These are phyloP conservation scores for Plagodis pulveraria DNA, from an alignment of 2,888 invertebrate species.

Conservation along the genomic window DNA sequence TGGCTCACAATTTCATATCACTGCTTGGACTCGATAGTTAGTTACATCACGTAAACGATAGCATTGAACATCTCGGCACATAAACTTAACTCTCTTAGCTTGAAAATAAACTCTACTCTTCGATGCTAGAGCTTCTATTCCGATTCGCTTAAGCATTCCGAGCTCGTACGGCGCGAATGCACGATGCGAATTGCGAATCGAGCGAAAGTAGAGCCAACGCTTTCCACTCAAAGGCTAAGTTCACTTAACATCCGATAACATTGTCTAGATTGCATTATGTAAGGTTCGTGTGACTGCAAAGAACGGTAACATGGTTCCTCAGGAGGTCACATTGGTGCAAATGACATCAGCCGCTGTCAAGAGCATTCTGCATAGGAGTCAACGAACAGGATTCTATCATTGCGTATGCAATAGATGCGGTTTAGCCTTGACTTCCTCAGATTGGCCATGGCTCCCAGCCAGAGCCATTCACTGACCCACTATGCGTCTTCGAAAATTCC, in stretches of 20 bases:
- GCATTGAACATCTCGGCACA: conserved; percentile 51
- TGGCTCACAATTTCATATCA: conserved; percentile 64
- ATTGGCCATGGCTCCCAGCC: conserved; percentile 67
- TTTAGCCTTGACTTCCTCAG: conserved; percentile 75
- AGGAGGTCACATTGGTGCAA: conserved; percentile 79
- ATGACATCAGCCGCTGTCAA: conserved; percentile 80
- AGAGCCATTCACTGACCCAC: conserved; percentile 76
- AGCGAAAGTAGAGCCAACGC: conserved; percentile 72
- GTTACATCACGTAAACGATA: conserved; percentile 80
- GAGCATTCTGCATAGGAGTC: conserved; percentile 68
- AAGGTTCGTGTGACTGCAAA: conserved; percentile 72
- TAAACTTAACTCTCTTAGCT: conserved; percentile 38
- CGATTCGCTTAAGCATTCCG: conserved; percentile 38
- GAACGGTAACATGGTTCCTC: conserved; percentile 80
- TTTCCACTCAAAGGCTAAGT: conserved; percentile 60
- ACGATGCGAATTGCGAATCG: conserved; percentile 54
- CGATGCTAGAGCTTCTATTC: conserved; percentile 53
- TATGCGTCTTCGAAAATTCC: conserved; percentile 58
- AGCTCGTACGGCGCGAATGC: conserved; percentile 54
- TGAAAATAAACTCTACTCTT: conserved; percentile 46
- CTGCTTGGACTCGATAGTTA: conserved; percentile 69
- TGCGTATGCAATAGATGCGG: conserved; percentile 73
- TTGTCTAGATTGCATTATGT: conserved; percentile 77
- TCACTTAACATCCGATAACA: conserved; percentile 57
- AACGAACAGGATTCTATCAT: conserved; percentile 77